Percentiles rank a stretch among this genome's conserved stretches.
Conservation (phyloP, 2,888 invertebrate genomes). For the Pteria penguin region DNA sequence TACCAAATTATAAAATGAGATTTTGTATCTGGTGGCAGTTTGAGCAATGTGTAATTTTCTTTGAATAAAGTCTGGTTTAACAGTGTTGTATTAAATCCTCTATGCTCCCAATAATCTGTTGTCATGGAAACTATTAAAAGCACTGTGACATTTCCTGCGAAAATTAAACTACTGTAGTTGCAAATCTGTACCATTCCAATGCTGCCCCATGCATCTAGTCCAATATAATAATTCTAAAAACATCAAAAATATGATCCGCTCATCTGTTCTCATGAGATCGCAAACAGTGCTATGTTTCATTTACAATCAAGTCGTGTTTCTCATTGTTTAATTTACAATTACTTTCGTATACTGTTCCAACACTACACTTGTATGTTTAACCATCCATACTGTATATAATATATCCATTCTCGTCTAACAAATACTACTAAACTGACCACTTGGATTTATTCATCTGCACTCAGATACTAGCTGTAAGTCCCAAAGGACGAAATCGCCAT, state of each 20-base stretch:
- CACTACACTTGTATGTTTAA: too few relatives aligned
- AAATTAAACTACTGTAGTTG: conserved; percentile 71
- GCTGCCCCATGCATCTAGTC: conserved; percentile 17
- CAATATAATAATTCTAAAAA: not conserved
- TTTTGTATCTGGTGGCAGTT: conserved; percentile 62
- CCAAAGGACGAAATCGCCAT: not conserved
- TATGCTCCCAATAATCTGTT: conserved; percentile 76
- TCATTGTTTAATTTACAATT: too few relatives aligned
- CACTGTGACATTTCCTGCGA: conserved; percentile 71
- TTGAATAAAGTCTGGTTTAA: conserved; percentile 48
- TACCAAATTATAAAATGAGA: conserved; percentile 62
- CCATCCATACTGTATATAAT: not conserved
- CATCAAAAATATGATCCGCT: not conserved
- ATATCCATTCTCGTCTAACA: not conserved
- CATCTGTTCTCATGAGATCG: too few relatives aligned
- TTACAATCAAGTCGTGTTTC: too few relatives aligned
- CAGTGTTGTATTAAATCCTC: conserved; percentile 59
- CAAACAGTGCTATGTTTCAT: too few relatives aligned
- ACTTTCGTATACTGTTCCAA: too few relatives aligned
- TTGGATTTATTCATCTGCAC: not conserved
- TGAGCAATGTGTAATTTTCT: conserved; percentile 51
- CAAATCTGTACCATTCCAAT: conserved; percentile 59
- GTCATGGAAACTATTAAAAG: conserved; percentile 67
- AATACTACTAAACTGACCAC: not conserved
- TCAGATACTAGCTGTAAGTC: not conserved